Conservation (phyloP, 2,797 vertebrate genomes). For the Tauraco hartlaubi region DNA sequence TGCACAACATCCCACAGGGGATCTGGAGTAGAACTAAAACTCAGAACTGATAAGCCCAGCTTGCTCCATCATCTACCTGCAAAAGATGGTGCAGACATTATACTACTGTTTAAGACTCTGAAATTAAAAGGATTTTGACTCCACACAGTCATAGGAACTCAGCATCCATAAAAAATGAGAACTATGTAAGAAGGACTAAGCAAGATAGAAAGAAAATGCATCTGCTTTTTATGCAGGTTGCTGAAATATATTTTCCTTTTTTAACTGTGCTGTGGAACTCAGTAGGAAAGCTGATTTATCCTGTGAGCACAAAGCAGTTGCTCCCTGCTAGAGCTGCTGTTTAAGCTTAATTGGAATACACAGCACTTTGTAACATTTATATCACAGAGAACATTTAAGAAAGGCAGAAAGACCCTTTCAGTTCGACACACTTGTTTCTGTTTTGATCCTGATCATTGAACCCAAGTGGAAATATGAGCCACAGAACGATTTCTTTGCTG, state of each 20-base stretch:
- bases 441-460: not conserved
- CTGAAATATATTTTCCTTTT: constrained; percentile 1
- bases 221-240: not conserved
- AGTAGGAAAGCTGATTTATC: constrained; percentile 43
- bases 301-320: not conserved
- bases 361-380: not conserved
- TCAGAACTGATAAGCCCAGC: not conserved
- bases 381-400: not conserved
- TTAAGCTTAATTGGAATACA: constrained; percentile 58
- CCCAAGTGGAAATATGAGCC: not conserved
- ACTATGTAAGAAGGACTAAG: not conserved
- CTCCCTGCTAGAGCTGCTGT: constrained; percentile 14
- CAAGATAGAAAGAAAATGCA: not conserved
- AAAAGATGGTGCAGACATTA: not conserved
- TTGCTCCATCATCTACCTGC: not conserved
- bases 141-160: not conserved
- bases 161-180: not conserved
- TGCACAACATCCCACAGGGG: not conserved
- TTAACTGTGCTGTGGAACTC: not conserved
- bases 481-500: not conserved
- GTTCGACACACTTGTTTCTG: not conserved
- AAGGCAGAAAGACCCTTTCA: not conserved
- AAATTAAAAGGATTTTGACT: not conserved
- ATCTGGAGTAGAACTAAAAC: not conserved
- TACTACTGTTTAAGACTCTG: not conserved